Base-by-base conservation (phyloP, 2,797 vertebrate species). In the Gadopsis bispinosus region DNA sequence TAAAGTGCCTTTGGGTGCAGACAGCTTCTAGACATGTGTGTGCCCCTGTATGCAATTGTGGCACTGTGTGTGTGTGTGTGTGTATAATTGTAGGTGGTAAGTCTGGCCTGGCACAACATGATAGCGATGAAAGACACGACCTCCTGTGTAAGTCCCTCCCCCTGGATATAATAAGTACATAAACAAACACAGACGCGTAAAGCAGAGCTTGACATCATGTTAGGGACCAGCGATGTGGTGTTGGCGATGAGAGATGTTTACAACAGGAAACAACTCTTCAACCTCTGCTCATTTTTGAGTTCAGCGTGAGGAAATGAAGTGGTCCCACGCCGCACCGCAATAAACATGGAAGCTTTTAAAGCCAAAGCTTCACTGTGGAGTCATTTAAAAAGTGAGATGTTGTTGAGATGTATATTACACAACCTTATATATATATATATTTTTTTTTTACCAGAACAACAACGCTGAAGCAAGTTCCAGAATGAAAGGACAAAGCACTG, bases 191-290 rank as follows among this genome's bases (percentile, higher is more conserved):
- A 39, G 4, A 39, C 41, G 43, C 60, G 83, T 61, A 77, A 64
- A 75, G 80, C 74, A 64, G 69, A 68, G 76, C 54, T 51, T 79
- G 76, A 84, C 79, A 76, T 88, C 75, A 79, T 63, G 72, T 47
- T 43, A 20, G 69, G 73, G 55, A 81, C 69, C 72, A 84, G 79
- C 75, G 48, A 22, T 66, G 67, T 68, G 20, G 19, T 69, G 74
- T 20, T 66, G 61, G 48, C 22, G 88, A 75, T 77, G 91, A 90
- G 62, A 83, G 86, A 85, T 39, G 84, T 91, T 92, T 86, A 89
- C 68, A 74, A 69, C 77, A 84, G 90, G 85, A 91, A 87, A 55
- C 85, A 35, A 29, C 48, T 81, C 62, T 73, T 73, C 61, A 4
- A 51, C 16, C 19, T 51, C 47, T 13, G 16, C 69, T 77, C 67